Base-by-base conservation (phyloP, 2,113 vertebrate genomes). In the Natator depressus region DNA sequence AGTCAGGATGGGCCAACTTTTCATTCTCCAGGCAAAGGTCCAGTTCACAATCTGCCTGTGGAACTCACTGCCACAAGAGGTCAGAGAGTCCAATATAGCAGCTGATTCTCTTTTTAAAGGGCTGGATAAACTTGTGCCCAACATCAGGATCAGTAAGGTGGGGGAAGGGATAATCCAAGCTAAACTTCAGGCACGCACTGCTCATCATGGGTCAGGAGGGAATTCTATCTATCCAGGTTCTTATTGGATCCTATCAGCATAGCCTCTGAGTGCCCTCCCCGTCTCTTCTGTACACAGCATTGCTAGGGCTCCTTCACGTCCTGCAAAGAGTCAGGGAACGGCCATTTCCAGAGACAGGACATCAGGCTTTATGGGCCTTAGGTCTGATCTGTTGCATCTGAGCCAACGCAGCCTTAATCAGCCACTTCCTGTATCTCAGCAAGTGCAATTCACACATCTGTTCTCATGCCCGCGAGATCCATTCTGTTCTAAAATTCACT, bases 381-480 rank as follows among this genome's bases (percentile, higher is more conserved):
- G 4, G 35, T n/a, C 62, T 65, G 62, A 35, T n/a, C 14, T 65
- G 31, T 8, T 65, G 62, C 62, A 65, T 16, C 16, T 8, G 31
- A 65, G n/a, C 62, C 17, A 19, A 69, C 8, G 7, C 14, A 19
- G 17, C 65, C 35, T 69, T 69, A 20, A n/a, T n/a, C 17, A 69
- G 65, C 65, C 65, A n/a, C 31, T 35, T 65, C 8, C 31, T 35
- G 51, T 82, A 31, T 22, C 19, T 42, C 38, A 25, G 38, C 72
- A 76, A 24, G 42, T 27, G 0, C 10, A 76, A 20, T 5, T 17
- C n/a, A 20, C 51, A 6, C 16, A 27, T 5, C 59, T 19, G 10
- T 1, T 59, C 19, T 38, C 0, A 0, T 1, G 6, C 3, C 19
- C 38, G 17, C 3, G 7, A 82, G 92, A 35, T 20, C 31, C 19